Evolutionary conservation across 2,797 vertebrate genomes (phyloP).

Genomic region (Gallinago stenura): DNA sequence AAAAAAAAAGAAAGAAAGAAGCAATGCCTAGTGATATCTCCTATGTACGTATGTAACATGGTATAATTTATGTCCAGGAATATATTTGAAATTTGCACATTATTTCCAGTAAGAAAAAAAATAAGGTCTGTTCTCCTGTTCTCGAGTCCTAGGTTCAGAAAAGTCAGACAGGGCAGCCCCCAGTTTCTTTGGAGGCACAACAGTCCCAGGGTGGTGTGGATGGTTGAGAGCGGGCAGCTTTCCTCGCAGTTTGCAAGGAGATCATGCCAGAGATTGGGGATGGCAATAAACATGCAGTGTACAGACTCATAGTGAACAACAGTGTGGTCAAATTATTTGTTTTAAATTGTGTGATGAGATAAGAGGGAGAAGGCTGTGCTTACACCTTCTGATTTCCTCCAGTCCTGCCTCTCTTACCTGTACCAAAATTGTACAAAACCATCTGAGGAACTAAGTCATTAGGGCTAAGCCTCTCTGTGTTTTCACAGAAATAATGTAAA

Average conservation of each 20-base stretch:
- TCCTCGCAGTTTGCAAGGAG: neutral
- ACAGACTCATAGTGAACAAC: neutral
- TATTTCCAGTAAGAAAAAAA: neutral
- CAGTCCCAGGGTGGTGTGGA: neutral
- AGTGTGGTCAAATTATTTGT: neutral
- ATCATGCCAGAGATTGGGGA: neutral
- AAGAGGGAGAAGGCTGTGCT: neutral
- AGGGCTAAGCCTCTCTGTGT: neutral
- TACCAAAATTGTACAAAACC: neutral
- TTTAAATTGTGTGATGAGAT: neutral
- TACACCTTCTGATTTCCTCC: neutral
- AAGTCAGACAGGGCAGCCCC: neutral
- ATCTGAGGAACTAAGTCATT: neutral
- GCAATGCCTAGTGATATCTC: neutral
- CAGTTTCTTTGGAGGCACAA: neutral
- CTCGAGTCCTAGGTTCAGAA: neutral
- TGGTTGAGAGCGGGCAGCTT: neutral
- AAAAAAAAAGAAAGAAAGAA: accelerated
- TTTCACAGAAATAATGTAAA: neutral
- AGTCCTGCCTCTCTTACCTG: neutral
- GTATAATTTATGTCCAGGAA: neutral
- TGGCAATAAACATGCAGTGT: neutral
- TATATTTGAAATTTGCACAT: neutral
- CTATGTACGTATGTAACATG: accelerated
- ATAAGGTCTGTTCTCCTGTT: neutral